Base-by-base conservation (phyloP, 2,797 vertebrate species). In the Enteromius mattozi region DNA sequence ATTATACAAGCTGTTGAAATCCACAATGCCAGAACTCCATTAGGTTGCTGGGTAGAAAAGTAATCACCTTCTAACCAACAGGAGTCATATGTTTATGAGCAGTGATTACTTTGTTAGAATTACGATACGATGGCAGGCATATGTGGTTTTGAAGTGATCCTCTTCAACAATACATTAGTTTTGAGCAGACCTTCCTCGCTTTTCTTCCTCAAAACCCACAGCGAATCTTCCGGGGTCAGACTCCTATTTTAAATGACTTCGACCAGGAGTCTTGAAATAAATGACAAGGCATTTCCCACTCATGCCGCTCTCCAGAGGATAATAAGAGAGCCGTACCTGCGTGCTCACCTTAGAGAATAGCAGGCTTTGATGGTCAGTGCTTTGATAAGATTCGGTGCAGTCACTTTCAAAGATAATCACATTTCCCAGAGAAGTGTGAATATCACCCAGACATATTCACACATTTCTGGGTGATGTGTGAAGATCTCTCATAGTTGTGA, bases 31-130 rank as follows among this genome's bases (percentile, higher is more conserved):
- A 90, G 84, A 86, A 88, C 90, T 91, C 88, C 91, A 91, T 91
- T 91, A 87, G 87, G 91, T 88, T 91, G 85, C 88, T 59, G 74
- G 89, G 89, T 89, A 88, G 92, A 87, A 92, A 92, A 93, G 92
- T 90, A 87, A 92, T 92, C 91, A 83, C 70, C 45, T 82, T 88
- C 63, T 54, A 87, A 88, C 90, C 91, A 94, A 92, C 90, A 89
- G 84, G 89, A 77, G 91, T 91, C 93, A 92, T 40, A 40, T 90
- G 92, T 91, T 91, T 91, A 92, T 90, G 89, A 85, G 88, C 82
- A 91, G 88, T 94, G 92, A 92, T 93, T 93, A 92, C 86, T 86
- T 86, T 80, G 86, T 91, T 89, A 92, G 89, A 94, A 93, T 92
- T 89, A 2, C 51, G 49, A 77, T 87, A 93, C 91, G 89, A 92